phyloP scores from a whole-genome alignment of 1,140 invertebrate species.

The Lasaia peninsularis region DNA sequence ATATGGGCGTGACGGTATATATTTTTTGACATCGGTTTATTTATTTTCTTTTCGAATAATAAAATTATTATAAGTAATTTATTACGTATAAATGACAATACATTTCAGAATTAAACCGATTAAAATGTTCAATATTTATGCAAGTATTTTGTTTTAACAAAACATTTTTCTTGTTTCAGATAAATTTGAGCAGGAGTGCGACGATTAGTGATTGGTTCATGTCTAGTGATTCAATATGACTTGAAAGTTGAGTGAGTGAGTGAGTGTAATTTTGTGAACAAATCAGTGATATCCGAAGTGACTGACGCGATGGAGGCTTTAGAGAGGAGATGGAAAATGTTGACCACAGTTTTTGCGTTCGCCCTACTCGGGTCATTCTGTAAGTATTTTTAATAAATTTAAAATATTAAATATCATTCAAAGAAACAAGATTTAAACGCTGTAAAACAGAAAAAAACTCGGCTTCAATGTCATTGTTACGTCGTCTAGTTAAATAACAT shows the following conservation, averaged over 20 bases:
- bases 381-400: constrained; percentile 34
- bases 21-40: too few species aligned
- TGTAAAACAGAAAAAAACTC: too few species aligned
- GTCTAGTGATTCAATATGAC: constrained; percentile 28
- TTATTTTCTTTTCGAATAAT: too few species aligned
- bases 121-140: too few species aligned
- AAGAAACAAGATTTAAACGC: too few species aligned
- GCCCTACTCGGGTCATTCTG: constrained; percentile 58
- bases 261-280: constrained; percentile 32
- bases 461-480: too few species aligned
- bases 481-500: too few species aligned
- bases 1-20: too few species aligned
- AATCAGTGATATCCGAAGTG: constrained; percentile 17
- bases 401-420: background rate
- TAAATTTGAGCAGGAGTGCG: background rate
- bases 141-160: too few species aligned
- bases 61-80: too few species aligned
- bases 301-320: constrained; percentile 57
- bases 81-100: too few species aligned
- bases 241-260: constrained; percentile 23
- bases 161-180: background rate
- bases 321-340: constrained; percentile 48
- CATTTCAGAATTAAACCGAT: too few species aligned
- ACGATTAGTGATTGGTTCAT: constrained; percentile 4
- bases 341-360: constrained; percentile 40